A percentile compares a stretch with the other conserved stretches of the same genome.
Evolutionary conservation across 2,888 invertebrate genomes (phyloP).

Genomic region (Osedax frankpressi): DNA sequence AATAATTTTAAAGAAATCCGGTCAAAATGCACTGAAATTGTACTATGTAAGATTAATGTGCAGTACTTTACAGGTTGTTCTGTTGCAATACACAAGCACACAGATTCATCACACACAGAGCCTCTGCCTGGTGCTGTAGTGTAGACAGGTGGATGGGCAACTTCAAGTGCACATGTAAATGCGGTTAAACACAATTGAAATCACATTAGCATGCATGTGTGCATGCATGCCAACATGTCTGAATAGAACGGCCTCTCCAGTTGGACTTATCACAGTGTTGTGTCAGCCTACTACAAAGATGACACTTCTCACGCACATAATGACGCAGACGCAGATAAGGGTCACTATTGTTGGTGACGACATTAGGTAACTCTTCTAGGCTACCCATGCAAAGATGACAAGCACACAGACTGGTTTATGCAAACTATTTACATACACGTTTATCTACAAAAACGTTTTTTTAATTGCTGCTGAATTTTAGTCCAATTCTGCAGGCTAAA

Average conservation of each 20-base stretch:
- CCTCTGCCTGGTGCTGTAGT: neutral
- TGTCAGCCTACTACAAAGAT: conserved; percentile 5
- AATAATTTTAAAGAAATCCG: neutral
- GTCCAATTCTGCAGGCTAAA: neutral
- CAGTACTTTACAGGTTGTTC: neutral
- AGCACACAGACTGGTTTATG: neutral
- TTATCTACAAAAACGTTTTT: neutral
- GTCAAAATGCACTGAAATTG: neutral
- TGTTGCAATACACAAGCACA: neutral
- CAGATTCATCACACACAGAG: neutral
- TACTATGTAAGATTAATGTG: neutral
- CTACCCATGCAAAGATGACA: neutral
- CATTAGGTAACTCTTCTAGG: conserved; percentile 4
- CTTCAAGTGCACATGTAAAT: neutral
- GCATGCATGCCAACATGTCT: conserved; percentile 9
- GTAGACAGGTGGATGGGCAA: neutral
- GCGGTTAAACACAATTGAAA: neutral
- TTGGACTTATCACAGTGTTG: neutral
- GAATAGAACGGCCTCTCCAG: conserved; percentile 2
- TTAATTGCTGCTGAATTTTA: neutral
- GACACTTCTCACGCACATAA: conserved; percentile 2
- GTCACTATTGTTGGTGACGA: conserved; percentile 5
- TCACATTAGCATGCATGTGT: conserved; percentile 2
- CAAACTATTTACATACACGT: neutral
- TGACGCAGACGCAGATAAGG: neutral